Conservation (phyloP, 2,113 vertebrate genomes). For the Alouatta palliata region DNA sequence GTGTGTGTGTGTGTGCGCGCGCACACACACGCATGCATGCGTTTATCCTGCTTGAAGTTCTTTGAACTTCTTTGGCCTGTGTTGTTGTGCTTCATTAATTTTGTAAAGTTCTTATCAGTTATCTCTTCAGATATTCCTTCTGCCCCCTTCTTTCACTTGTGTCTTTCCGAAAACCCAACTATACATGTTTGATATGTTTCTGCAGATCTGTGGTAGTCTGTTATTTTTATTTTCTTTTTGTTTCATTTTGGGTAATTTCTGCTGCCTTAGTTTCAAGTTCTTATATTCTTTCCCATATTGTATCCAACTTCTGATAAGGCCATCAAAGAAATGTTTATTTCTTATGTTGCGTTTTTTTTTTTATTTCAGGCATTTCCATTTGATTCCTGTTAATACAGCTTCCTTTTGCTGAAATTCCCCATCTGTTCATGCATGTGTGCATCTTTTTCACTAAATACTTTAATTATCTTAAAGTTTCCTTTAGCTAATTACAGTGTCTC, state of each 20-base stretch:
- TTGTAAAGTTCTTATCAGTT: not conserved
- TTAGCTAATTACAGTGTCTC: not conserved
- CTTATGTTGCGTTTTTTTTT: not conserved
- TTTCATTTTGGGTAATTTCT: slow-evolving; percentile 38
- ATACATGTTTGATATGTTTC: not conserved
- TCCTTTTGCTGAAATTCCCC: not conserved
- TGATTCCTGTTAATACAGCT: not conserved
- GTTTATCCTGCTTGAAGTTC: not conserved
- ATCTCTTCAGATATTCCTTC: not conserved
- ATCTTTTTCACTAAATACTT: not conserved
- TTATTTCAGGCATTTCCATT: not conserved
- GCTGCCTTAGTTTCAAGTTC: slow-evolving; percentile 3
- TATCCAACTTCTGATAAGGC: not conserved
- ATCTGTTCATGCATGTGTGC: not conserved
- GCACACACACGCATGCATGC: not conserved
- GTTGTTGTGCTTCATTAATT: slow-evolving; percentile 39
- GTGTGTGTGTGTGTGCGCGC: fast-evolving
- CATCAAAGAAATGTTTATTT: not conserved
- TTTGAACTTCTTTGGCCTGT: not conserved
- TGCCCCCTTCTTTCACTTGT: not conserved
- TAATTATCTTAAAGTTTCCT: not conserved
- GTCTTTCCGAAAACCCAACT: not conserved
- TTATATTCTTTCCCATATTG: not conserved
- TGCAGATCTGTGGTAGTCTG: not conserved
- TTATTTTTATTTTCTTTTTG: slow-evolving; percentile 22